These are phyloP conservation scores for Zoanthus gigantus DNA, from an alignment of 92 coral and sea anemone species.

Conservation along the genomic window DNA sequence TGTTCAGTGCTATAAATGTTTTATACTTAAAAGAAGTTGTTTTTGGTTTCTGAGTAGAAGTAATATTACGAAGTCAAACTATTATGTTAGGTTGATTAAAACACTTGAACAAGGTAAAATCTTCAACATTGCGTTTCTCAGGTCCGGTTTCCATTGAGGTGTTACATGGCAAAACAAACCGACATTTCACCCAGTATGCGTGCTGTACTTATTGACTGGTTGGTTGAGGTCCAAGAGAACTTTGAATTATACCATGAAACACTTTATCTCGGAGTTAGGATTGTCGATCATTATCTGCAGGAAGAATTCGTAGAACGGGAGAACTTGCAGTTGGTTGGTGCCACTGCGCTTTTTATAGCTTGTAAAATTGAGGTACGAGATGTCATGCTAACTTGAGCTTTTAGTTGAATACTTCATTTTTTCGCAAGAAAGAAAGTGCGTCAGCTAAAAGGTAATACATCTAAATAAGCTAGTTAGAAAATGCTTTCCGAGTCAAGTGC, in stretches of 20 bases:
- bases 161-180: slow-evolving; percentile 79
- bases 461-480: no score
- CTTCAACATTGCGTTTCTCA: background rate
- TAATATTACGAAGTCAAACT: no score
- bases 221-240: slow-evolving; percentile 98
- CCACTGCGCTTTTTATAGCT: slow-evolving; percentile 86
- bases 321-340: slow-evolving; percentile 94
- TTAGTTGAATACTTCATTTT: background rate
- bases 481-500: no score
- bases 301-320: slow-evolving; percentile 75
- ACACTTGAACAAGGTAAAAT: no score
- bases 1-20: no score
- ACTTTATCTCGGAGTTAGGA: slow-evolving; percentile 87
- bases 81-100: no score
- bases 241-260: slow-evolving; percentile 98
- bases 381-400: background rate
- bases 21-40: no score
- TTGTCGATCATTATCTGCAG: slow-evolving; percentile 90
- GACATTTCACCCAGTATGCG: slow-evolving; percentile 92
- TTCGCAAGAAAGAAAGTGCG: no score
- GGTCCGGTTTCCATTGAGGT: slow-evolving; percentile 76
- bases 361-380: slow-evolving; percentile 89
- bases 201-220: slow-evolving; percentile 95
- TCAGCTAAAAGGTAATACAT: no score
- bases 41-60: no score